Percentiles rank a stretch among this genome's conserved stretches.
Conservation (phyloP, 2,797 vertebrate species). For the Myotis vivesi region DNA sequence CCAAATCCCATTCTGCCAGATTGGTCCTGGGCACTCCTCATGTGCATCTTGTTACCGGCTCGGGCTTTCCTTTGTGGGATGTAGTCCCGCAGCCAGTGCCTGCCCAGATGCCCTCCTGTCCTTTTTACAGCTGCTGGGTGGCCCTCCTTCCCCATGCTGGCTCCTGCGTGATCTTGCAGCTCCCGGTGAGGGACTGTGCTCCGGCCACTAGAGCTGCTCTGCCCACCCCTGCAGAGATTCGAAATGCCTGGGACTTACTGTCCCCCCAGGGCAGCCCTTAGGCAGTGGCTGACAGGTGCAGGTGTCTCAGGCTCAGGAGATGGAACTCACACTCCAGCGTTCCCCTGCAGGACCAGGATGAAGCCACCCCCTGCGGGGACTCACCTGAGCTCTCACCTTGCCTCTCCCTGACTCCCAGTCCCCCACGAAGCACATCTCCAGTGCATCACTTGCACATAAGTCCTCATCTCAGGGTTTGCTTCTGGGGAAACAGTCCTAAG, state of each 20-base stretch:
- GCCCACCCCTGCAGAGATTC: background rate
- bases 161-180: background rate
- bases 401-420: background rate
- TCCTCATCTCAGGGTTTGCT: background rate
- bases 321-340: too few species aligned
- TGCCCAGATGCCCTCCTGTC: background rate
- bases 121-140: accelerated
- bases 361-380: background rate
- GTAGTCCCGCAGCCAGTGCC: background rate
- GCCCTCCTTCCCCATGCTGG: background rate
- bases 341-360: background rate
- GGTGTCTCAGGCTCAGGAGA: accelerated
- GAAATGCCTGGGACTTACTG: background rate
- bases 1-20: background rate
- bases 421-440: background rate
- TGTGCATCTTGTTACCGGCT: accelerated
- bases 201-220: background rate
- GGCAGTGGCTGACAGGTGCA: background rate
- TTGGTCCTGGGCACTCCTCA: background rate
- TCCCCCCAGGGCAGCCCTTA: background rate
- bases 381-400: accelerated
- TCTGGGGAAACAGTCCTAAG: background rate
- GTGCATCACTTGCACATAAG: accelerated
- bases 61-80: background rate
- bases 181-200: background rate